A percentile compares a stretch with the other conserved stretches of the same genome.
phyloP scores from a whole-genome alignment of 1,140 invertebrate species.

The Amphibalanus amphitrite region DNA sequence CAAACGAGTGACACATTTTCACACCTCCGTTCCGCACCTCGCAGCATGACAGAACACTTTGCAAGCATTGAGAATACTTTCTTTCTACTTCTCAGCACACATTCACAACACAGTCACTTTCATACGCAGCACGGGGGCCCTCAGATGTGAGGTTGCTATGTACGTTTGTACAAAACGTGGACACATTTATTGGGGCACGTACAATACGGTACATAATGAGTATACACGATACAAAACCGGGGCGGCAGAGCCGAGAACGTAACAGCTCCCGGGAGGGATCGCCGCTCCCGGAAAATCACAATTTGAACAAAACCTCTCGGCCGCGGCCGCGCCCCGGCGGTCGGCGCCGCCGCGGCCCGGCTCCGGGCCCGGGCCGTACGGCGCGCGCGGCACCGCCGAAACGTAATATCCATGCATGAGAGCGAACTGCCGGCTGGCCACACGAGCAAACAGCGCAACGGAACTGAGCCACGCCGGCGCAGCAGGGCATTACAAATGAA shows the following conservation, averaged over 20 bases:
- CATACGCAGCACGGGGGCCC: no score
- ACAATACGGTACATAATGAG: background rate
- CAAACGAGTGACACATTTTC: no score
- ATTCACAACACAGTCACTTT: no score
- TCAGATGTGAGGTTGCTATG: background rate
- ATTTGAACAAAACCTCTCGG: background rate
- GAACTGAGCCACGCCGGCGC: background rate
- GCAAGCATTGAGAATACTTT: no score
- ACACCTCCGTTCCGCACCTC: no score
- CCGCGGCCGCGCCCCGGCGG: no score
- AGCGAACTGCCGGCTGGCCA: background rate
- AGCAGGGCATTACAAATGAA: background rate
- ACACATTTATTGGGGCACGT: background rate
- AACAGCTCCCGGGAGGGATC: background rate
- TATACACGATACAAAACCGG: background rate
- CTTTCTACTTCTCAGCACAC: no score
- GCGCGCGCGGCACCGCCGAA: background rate
- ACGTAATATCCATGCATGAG: background rate
- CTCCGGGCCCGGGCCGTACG: no score
- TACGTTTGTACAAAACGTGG: constrained; percentile 1
- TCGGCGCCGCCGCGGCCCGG: no score
- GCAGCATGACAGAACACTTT: no score
- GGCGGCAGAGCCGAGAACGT: background rate
- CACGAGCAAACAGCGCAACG: background rate
- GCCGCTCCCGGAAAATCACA: background rate